A percentile compares a stretch with the other conserved stretches of the same genome.
phyloP scores from a whole-genome alignment of 2,113 vertebrate genomes.

The Nicator chloris region DNA sequence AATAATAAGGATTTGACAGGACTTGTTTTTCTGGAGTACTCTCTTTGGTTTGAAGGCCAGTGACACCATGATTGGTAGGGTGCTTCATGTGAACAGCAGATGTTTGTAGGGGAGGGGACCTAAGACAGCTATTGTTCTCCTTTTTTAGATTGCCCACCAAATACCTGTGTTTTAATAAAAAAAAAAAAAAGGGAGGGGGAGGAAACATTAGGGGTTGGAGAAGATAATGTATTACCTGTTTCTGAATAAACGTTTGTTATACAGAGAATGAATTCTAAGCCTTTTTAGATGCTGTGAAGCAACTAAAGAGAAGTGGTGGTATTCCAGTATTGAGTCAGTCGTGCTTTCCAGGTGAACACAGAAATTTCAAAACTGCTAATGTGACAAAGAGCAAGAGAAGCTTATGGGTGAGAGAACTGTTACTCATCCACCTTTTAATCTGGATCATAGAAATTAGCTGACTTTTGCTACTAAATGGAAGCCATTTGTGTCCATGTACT shows the following conservation, averaged over 20 bases:
- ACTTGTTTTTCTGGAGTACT: not conserved
- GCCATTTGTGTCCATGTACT: not conserved
- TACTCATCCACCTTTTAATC: not conserved
- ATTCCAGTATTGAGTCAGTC: not conserved
- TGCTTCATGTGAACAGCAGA: not conserved
- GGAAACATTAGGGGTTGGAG: not conserved
- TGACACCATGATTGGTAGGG: not conserved
- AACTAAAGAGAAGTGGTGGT: not conserved
- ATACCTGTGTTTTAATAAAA: slow-evolving; percentile 34
- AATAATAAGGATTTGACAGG: not conserved
- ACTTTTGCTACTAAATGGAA: not conserved
- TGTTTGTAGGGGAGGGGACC: not conserved
- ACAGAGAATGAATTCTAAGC: slow-evolving; percentile 57
- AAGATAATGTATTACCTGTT: slow-evolving; percentile 65
- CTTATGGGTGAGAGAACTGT: not conserved
- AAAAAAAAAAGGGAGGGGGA: not conserved
- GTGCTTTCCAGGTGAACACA: not conserved
- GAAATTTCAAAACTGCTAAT: not conserved
- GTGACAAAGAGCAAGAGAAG: not conserved
- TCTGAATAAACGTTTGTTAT: slow-evolving; percentile 81
- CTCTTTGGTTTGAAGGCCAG: not conserved
- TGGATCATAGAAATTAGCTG: not conserved
- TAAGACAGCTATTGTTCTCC: not conserved
- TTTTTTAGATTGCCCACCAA: slow-evolving; percentile 35
- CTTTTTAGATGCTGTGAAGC: not conserved